Evolutionary conservation across 1,140 invertebrate genomes (phyloP).

Genomic region (Linepithema humile): DNA sequence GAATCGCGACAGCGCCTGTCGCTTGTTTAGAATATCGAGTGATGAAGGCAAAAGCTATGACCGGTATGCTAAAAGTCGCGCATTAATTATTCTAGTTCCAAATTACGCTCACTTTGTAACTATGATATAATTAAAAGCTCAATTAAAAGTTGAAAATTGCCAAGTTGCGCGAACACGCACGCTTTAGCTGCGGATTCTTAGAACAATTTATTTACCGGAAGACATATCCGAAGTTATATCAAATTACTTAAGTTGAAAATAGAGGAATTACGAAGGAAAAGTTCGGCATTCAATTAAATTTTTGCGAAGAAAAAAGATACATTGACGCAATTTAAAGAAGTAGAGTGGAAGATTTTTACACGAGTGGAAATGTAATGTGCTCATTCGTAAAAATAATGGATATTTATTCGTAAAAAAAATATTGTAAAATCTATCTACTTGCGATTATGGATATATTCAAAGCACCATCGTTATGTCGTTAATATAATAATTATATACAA

Average conservation of each 20-base stretch:
- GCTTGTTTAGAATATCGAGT: not conserved
- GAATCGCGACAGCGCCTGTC: constrained; percentile 41
- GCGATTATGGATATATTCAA: not conserved
- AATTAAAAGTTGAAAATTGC: constrained; percentile 2
- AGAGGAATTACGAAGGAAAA: not conserved
- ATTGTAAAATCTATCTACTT: not conserved
- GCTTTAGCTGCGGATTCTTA: not conserved
- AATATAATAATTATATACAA: too few relatives aligned
- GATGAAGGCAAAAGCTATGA: not conserved
- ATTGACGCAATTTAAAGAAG: too few relatives aligned
- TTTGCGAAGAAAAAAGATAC: not conserved
- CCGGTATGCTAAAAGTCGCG: not conserved
- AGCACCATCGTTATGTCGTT: constrained; percentile 45
- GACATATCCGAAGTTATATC: not conserved
- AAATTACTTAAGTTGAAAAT: constrained; percentile 11
- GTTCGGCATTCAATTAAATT: constrained; percentile 3
- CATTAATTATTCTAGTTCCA: not conserved
- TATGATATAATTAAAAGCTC: not conserved
- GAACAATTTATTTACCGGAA: not conserved
- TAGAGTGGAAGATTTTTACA: not conserved
- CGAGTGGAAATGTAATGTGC: not conserved
- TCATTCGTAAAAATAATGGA: too few relatives aligned
- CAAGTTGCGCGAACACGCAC: not conserved
- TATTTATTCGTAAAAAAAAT: constrained; percentile 28
- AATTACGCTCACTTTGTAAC: not conserved